Conservation (phyloP, 2,888 invertebrate genomes). For the Unio delphinus region DNA sequence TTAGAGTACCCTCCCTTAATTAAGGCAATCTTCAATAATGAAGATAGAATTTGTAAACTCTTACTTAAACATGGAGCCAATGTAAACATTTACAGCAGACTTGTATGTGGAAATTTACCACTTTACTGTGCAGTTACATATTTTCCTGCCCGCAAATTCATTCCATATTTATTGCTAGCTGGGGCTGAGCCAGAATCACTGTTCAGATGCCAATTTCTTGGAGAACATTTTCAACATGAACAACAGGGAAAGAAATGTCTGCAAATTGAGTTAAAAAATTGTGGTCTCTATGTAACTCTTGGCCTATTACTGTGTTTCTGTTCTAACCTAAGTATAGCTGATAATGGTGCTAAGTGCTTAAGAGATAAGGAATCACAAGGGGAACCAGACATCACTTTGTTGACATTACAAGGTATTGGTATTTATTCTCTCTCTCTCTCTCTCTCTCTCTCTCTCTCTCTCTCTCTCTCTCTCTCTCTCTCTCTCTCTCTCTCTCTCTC, state of each 20-base stretch:
- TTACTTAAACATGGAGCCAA: conserved; percentile 49
- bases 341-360: too few relatives aligned
- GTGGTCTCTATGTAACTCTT: conserved; percentile 4
- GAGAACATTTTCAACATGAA: conserved; percentile 7
- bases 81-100: conserved; percentile 50
- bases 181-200: conserved; percentile 35
- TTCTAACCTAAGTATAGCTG: conserved; percentile 6
- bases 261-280: too few relatives aligned
- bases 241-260: too few relatives aligned
- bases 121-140: conserved; percentile 42
- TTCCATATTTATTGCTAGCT: conserved; percentile 27
- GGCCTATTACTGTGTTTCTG: conserved; percentile 27
- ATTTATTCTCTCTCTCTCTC: too few relatives aligned
- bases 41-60: conserved; percentile 37
- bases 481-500: too few relatives aligned
- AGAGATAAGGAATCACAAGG: too few relatives aligned
- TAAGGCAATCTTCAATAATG: conserved; percentile 39
- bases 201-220: conserved; percentile 13
- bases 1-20: conserved; percentile 55
- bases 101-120: conserved; percentile 47
- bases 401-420: too few relatives aligned
- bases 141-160: conserved; percentile 3
- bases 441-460: too few relatives aligned
- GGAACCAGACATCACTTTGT: too few relatives aligned
- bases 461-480: too few relatives aligned